Percentiles rank a stretch among this genome's conserved stretches.
These are phyloP conservation scores for Limonius californicus DNA, from an alignment of 1,140 invertebrate species.

Conservation along the genomic window DNA sequence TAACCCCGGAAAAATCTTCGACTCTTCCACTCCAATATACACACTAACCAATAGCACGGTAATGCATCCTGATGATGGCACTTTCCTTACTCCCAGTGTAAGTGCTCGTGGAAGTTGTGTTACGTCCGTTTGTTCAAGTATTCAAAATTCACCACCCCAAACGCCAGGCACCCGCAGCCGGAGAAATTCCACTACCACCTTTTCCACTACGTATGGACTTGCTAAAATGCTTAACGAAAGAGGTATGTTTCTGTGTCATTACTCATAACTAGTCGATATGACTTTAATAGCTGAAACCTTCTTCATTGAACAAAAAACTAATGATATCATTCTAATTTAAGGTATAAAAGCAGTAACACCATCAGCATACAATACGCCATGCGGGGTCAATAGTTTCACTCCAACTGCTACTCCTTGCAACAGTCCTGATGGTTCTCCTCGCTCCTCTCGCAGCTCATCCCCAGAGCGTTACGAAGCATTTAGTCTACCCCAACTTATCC, in stretches of 20 bases:
- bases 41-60: slow-evolving; percentile 89
- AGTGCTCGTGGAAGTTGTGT: slow-evolving; percentile 51
- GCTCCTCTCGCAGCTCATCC: slow-evolving; percentile 57
- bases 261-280: no score
- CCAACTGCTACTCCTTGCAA: slow-evolving; percentile 83
- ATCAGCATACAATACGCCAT: slow-evolving; percentile 64
- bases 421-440: slow-evolving; percentile 62
- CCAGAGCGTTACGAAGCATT: slow-evolving; percentile 49
- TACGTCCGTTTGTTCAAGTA: slow-evolving; percentile 46
- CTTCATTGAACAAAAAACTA: no score
- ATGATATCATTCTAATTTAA: no score
- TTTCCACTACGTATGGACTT: slow-evolving; percentile 72
- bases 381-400: slow-evolving; percentile 59
- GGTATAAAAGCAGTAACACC: slow-evolving; percentile 66
- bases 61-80: slow-evolving; percentile 80
- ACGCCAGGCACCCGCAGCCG: slow-evolving; percentile 61
- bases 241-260: no score
- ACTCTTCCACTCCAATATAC: slow-evolving; percentile 74
- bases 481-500: slow-evolving; percentile 54
- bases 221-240: slow-evolving; percentile 79
- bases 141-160: slow-evolving; percentile 51
- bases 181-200: slow-evolving; percentile 71
- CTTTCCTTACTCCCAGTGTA: slow-evolving; percentile 56
- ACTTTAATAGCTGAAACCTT: no score
- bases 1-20: slow-evolving; percentile 71